A percentile compares a stretch with the other conserved stretches of the same genome.
Evolutionary conservation across 2,113 vertebrate genomes (phyloP).

Genomic region (Talpa occidentalis): DNA sequence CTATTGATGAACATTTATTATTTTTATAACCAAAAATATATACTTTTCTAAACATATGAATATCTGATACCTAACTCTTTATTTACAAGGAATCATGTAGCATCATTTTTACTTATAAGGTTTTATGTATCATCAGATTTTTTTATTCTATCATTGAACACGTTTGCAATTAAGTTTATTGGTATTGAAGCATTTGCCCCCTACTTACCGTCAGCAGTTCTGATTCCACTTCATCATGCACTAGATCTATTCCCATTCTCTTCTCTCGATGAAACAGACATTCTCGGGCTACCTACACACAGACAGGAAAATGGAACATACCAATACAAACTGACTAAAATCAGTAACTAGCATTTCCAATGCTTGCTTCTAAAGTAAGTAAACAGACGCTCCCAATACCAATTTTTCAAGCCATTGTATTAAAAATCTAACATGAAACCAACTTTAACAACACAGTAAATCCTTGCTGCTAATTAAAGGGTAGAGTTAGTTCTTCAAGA

Average conservation of each 20-base stretch:
- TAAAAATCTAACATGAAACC: neutral
- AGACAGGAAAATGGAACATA: neutral
- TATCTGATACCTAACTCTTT: neutral
- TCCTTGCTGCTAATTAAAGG: neutral
- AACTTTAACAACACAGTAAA: neutral
- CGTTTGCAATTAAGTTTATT: neutral
- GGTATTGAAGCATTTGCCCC: neutral
- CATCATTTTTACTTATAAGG: too few relatives aligned
- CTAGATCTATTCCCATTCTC: slow-evolving; percentile 95
- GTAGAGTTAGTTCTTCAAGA: neutral
- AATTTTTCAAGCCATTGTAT: slow-evolving; percentile 15
- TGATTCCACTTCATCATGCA: slow-evolving; percentile 93
- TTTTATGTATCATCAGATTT: neutral
- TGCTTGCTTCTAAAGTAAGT: neutral
- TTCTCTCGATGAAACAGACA: slow-evolving; percentile 96
- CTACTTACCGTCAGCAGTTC: slow-evolving; percentile 90
- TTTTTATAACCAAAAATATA: neutral
- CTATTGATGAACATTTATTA: neutral
- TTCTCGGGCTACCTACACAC: slow-evolving; percentile 92
- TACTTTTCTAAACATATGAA: neutral
- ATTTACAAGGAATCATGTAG: neutral
- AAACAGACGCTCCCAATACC: neutral
- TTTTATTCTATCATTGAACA: neutral
- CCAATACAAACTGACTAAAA: neutral
- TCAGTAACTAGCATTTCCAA: neutral